Conservation (phyloP, 2,888 invertebrate genomes). For the Lasiommata megera region DNA sequence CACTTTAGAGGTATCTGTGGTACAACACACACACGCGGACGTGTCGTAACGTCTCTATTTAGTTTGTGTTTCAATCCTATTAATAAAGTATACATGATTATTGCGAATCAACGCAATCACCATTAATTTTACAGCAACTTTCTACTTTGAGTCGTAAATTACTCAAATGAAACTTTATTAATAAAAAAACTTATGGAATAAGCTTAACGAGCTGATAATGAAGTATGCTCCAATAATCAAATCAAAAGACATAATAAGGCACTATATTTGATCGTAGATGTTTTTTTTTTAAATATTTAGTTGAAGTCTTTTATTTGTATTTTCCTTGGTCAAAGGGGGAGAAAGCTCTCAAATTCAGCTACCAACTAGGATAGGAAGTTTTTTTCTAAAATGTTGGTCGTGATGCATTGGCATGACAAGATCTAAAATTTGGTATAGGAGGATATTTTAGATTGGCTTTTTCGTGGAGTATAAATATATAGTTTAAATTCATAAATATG, state of each 20-base stretch:
- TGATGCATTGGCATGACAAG: too few species aligned
- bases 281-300: too few species aligned
- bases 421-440: too few species aligned
- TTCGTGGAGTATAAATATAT: too few species aligned
- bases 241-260: background rate
- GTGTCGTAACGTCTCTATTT: constrained; percentile 59
- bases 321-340: too few species aligned
- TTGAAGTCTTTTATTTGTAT: too few species aligned
- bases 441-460: too few species aligned
- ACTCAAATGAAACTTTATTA: constrained; percentile 1
- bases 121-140: constrained; percentile 39
- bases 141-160: constrained; percentile 3
- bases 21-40: constrained; percentile 50
- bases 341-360: too few species aligned
- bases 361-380: too few species aligned
- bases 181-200: background rate
- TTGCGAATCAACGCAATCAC: constrained; percentile 42
- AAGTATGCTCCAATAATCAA: background rate
- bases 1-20: constrained; percentile 52
- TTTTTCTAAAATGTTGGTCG: too few species aligned
- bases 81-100: constrained; percentile 57
- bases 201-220: background rate
- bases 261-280: too few species aligned
- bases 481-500: too few species aligned
- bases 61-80: constrained; percentile 47